These are phyloP conservation scores for Scolopax mira DNA, from an alignment of 2,113 vertebrate genomes.

Conservation along the genomic window DNA sequence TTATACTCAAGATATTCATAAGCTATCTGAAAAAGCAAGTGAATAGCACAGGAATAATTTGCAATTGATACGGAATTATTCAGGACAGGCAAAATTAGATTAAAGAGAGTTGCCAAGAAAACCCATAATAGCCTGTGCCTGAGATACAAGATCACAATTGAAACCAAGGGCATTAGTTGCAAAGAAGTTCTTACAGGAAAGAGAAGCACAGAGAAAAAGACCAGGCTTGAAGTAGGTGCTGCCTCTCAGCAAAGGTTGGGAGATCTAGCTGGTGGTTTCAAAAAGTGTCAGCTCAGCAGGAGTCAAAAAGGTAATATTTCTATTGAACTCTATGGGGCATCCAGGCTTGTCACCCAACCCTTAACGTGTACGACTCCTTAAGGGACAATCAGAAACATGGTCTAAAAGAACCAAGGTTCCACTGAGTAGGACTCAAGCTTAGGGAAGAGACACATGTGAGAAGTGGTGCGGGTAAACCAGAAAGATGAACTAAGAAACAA, in stretches of 20 bases:
- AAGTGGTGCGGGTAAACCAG: neutral
- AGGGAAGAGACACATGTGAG: neutral
- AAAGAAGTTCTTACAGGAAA: neutral
- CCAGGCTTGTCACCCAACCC: neutral
- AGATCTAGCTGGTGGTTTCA: neutral
- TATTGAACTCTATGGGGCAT: accelerated
- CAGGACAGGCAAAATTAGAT: neutral
- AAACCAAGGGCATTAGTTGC: accelerated
- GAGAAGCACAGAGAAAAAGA: neutral
- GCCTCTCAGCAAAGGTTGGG: neutral
- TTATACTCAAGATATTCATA: neutral
- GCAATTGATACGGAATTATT: neutral
- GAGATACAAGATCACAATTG: neutral
- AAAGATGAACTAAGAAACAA: neutral
- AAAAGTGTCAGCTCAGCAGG: neutral
- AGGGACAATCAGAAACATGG: neutral
- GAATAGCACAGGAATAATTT: neutral
- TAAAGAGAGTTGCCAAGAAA: neutral
- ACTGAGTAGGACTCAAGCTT: neutral
- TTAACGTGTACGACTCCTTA: accelerated
- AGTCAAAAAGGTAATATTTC: neutral
- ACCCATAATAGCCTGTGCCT: neutral
- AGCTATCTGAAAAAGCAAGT: neutral
- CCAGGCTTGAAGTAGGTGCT: neutral
- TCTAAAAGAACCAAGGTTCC: accelerated